phyloP scores from a whole-genome alignment of 2,113 vertebrate genomes.

The Heloderma charlesbogerti region DNA sequence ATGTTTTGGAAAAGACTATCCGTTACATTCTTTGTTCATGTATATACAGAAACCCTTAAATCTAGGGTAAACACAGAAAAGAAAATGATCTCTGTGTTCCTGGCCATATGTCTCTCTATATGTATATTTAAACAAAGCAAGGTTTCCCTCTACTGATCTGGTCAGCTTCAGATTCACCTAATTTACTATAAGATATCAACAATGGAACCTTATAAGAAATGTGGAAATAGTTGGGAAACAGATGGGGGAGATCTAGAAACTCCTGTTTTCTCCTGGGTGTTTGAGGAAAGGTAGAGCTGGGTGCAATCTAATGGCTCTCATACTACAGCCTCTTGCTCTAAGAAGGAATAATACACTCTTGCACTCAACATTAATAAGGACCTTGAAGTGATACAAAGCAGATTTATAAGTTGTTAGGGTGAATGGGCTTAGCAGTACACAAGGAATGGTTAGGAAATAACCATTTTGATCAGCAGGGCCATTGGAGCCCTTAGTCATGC shows the following conservation, averaged over 20 bases:
- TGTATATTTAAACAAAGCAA: conserved; percentile 43
- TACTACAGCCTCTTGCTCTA: conserved; percentile 15
- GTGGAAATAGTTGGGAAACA: conserved; percentile 64
- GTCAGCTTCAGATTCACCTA: conserved; percentile 50
- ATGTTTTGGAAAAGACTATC: conserved; percentile 37
- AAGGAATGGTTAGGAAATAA: conserved; percentile 28
- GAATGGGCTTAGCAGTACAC: conserved; percentile 34
- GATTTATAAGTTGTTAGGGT: conserved; percentile 21
- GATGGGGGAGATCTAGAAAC: conserved; percentile 67
- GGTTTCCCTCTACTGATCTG: conserved; percentile 59
- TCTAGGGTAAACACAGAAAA: background rate
- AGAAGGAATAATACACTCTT: background rate
- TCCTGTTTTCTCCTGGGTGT: conserved; percentile 61
- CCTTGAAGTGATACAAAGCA: conserved; percentile 45
- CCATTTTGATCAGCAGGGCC: conserved; percentile 19
- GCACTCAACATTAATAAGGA: background rate
- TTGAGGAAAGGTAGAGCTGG: conserved; percentile 56
- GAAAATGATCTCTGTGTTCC: background rate
- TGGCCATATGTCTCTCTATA: conserved; percentile 5
- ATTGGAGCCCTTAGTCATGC: background rate
- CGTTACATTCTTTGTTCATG: background rate
- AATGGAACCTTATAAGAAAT: conserved; percentile 33
- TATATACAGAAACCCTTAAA: rapidly evolving
- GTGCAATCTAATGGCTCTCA: conserved; percentile 15
- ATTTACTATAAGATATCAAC: conserved; percentile 43